Conservation (phyloP, 2,888 invertebrate genomes). For the Metallyticus violacea region DNA sequence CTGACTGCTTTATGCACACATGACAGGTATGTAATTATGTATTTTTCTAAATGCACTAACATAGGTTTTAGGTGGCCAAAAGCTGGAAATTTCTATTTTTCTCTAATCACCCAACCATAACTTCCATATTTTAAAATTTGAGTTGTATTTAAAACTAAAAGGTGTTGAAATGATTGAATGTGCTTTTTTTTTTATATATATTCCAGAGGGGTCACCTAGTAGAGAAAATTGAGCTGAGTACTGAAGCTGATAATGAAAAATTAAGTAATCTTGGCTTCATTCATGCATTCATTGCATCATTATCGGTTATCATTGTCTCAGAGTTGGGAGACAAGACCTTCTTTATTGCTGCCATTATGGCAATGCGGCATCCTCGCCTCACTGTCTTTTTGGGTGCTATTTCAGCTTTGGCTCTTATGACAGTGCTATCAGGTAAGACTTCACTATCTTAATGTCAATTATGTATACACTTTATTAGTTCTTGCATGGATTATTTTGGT, state of each 20-base stretch:
- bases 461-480: no score
- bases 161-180: not conserved
- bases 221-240: slow-evolving; percentile 21
- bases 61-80: not conserved
- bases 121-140: not conserved
- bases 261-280: slow-evolving; percentile 68
- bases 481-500: no score
- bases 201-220: slow-evolving; percentile 22
- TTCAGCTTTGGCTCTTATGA: slow-evolving; percentile 88
- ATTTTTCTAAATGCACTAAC: no score
- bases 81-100: not conserved
- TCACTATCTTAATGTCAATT: no score
- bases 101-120: not conserved
- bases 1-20: no score
- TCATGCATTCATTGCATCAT: slow-evolving; percentile 90
- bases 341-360: slow-evolving; percentile 99
- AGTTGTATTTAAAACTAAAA: not conserved
- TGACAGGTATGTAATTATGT: no score
- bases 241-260: slow-evolving; percentile 3
- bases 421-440: slow-evolving; percentile 78
- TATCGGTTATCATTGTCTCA: slow-evolving; percentile 95
- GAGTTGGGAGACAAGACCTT: slow-evolving; percentile 99
- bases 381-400: slow-evolving; percentile 94
- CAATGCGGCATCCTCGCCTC: slow-evolving; percentile 93
- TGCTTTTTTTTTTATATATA: not conserved